Evolutionary conservation across 1,140 invertebrate species (phyloP).

Genomic region (Neodiprion fabricii): DNA sequence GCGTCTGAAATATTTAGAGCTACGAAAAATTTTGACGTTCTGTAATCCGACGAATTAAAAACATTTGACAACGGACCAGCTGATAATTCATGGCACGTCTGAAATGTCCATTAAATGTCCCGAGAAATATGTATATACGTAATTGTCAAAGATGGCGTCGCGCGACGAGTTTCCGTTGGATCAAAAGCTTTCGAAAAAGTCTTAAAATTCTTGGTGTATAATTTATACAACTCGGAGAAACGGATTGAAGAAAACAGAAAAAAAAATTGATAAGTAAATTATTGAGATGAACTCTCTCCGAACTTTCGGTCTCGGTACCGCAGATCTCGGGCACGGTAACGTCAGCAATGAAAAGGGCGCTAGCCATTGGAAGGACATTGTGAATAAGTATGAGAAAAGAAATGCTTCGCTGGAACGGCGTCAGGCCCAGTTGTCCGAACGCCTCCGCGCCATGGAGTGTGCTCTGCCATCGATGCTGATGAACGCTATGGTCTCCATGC

Average conservation of each 20-base stretch:
- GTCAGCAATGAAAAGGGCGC: neutral
- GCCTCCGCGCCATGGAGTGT: conserved; percentile 45
- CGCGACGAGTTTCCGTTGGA: neutral
- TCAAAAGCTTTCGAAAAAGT: neutral
- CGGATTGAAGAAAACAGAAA: neutral
- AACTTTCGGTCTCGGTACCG: neutral
- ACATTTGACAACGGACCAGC: neutral
- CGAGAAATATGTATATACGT: neutral
- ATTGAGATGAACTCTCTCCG: too few species aligned
- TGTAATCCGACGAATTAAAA: neutral
- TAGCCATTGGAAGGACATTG: conserved; percentile 42
- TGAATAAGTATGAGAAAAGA: conserved; percentile 41
- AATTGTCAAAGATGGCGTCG: neutral
- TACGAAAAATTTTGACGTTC: neutral
- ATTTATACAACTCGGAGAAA: neutral
- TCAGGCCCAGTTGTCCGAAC: conserved; percentile 37
- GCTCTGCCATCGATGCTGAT: conserved; percentile 43
- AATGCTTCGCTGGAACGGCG: conserved; percentile 41
- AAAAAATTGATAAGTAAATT: neutral
- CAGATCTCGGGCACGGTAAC: neutral
- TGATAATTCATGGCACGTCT: too few species aligned
- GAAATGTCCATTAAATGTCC: too few species aligned
- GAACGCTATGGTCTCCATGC: conserved; percentile 28
- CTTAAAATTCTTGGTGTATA: neutral
- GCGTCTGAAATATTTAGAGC: neutral